Base-by-base conservation (phyloP, 2,888 invertebrate species). In the Sphaeridia pumilis region DNA sequence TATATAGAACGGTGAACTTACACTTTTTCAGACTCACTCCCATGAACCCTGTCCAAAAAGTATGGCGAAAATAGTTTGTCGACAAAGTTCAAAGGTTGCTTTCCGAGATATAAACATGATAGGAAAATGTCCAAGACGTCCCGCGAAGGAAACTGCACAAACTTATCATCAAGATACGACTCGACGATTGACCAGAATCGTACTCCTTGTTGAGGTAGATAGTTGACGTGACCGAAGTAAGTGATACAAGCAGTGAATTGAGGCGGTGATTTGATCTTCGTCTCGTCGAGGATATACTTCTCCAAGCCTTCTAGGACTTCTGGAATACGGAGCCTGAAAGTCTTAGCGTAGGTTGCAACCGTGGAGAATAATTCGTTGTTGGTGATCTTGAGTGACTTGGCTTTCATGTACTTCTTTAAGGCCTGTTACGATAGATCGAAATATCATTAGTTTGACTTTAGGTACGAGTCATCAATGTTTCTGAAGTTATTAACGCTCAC, bases 181-280 rank as follows among this genome's bases (percentile, higher is more conserved):
- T 82, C 80, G 38, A 78, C 68, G 4, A 67, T 66, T 28, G 68
- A 67, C 79, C 82, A 83, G 70, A 82, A 81, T 41, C 73, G 66
- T 4, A 68, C 56, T 27, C 70, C 68, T 56, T 74, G 72, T 2
- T 67, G 57, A 28, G 80, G 79, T 54, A 75, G 69, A 68, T 75
- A 78, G 67, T 76, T 72, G 35, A 84, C 71, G 59, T 72, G 72
- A 7, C 83, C 84, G 69, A 78, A 79, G 1, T 80, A 74, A 58
- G 73, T 73, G 47, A 82, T 70, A 46, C 81, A 72, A 1, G 75
- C 73, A 58, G 76, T 76, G 12, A 81, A 66, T 63, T 77, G 75
- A 53, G 73, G 71, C 1, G 76, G 69, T 41, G 78, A 74, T 45
- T 82, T 70, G 50, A 70, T 65, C 10, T 66, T 64, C 2, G 70